These are phyloP conservation scores for Mycogona germanica DNA, from an alignment of 2,888 invertebrate species.

Conservation along the genomic window DNA sequence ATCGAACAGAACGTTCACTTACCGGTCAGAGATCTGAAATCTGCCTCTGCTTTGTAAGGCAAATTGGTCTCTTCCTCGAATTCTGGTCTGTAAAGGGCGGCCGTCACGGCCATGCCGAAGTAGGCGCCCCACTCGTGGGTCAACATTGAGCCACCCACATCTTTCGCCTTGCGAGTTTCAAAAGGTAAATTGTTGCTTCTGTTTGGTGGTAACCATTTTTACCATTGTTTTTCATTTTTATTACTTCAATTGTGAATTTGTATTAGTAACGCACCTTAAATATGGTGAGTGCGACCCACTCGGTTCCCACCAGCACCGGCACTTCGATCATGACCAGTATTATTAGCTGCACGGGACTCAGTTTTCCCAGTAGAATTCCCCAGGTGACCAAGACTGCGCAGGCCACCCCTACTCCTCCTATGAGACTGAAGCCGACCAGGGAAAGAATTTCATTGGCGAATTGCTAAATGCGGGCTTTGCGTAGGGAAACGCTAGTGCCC, in stretches of 20 bases:
- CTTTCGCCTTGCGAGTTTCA: conserved; percentile 48
- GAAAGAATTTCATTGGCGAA: not conserved
- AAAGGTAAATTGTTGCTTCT: not conserved
- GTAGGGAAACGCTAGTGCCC: too few relatives aligned
- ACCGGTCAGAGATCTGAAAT: conserved; percentile 95
- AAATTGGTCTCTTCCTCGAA: conserved; percentile 39
- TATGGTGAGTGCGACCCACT: not conserved
- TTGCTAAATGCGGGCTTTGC: too few relatives aligned
- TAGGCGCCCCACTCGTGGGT: conserved; percentile 95
- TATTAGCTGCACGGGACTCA: conserved; percentile 64
- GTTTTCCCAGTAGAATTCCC: conserved; percentile 69
- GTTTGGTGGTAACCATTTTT: too few relatives aligned
- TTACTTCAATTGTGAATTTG: too few relatives aligned
- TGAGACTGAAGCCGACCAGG: not conserved
- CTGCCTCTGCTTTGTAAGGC: conserved; percentile 67
- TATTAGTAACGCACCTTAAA: too few relatives aligned
- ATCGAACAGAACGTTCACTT: conserved; percentile 22
- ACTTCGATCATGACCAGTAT: conserved; percentile 67
- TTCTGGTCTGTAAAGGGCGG: conserved; percentile 43
- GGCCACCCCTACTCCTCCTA: conserved; percentile 3
- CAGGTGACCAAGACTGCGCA: conserved; percentile 60
- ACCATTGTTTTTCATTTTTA: too few relatives aligned
- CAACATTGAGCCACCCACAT: conserved; percentile 90
- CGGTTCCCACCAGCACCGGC: conserved; percentile 46
- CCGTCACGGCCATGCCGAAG: conserved; percentile 79